Base-by-base conservation (phyloP, 2,888 invertebrate genomes). In the Stenolophus ochropezus region DNA sequence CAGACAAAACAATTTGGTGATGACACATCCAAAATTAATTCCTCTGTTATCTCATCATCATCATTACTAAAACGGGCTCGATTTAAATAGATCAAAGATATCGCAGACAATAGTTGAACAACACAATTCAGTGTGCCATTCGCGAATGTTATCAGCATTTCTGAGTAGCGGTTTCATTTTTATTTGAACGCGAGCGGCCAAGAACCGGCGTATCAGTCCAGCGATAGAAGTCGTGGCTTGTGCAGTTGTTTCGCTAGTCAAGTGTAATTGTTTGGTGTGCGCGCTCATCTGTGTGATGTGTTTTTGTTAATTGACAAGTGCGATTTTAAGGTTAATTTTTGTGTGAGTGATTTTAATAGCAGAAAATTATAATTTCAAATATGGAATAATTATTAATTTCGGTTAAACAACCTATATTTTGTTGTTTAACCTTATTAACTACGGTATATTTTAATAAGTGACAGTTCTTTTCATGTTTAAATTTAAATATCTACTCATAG, bases 181-280 rank as follows among this genome's bases (percentile, higher is more conserved):
- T 65, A 25, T 47, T 49, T 47, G 20, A 4, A 49, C 49, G 73
- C 23, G 47, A 47, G 27, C 16, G 33, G 8, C 6, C 65, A 27
- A 69, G 27, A 33, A 3, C 65, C 8, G 33, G 16, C 18, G 21
- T 73, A 73, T 73, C 73, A 73, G 73, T 73, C 21, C 20, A n/a
- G 21, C 73, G 47, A 73, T 73, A 73, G 73, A 73, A 73, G 47
- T 73, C 47, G 73, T n/a, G 47, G 14, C 33, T n/a, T 73, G 47
- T 21, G 49, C 23, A 49, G 49, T 71, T 56, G 56, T 61, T 61
- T 61, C 61, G 21, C 61, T 14, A 61, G 61, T 61, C 23, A 61
- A 61, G 61, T 61, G 61, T n/a, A 14, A 61, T 21, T 61, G 61
- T 61, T 53, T 53, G 53, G 20, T 23, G 65, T 69, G 16, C 65